phyloP scores from a whole-genome alignment of 2,888 invertebrate genomes.

The Gastrophysa polygoni region DNA sequence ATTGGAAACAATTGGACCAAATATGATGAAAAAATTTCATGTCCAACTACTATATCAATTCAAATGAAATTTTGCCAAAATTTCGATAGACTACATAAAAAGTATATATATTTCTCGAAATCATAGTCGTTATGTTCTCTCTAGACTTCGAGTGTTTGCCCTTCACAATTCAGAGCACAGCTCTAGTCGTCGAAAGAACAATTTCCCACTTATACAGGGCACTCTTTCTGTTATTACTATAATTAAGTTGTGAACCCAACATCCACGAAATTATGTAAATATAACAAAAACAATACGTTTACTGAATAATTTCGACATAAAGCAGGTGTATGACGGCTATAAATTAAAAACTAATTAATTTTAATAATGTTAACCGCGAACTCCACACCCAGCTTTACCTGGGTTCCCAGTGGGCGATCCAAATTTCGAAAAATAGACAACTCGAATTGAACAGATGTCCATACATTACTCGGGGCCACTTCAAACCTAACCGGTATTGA shows the following conservation, averaged over 20 bases:
- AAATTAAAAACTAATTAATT: constrained; percentile 48
- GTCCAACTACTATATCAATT: too few species aligned
- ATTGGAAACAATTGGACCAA: too few species aligned
- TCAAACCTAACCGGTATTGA: too few species aligned
- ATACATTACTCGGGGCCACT: not conserved
- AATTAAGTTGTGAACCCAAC: constrained; percentile 26
- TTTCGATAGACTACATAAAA: too few species aligned
- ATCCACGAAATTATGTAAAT: constrained; percentile 32
- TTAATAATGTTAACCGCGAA: constrained; percentile 34
- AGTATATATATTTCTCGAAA: too few species aligned
- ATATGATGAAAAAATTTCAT: too few species aligned
- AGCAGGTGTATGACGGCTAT: constrained; percentile 43
- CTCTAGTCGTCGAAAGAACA: not conserved
- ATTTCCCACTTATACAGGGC: not conserved
- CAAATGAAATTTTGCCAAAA: too few species aligned
- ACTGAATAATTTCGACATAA: constrained; percentile 35
- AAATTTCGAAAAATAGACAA: constrained; percentile 28
- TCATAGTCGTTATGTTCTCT: too few species aligned
- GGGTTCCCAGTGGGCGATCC: constrained; percentile 33
- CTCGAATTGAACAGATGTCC: constrained; percentile 16
- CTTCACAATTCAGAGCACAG: not conserved
- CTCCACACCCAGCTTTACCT: constrained; percentile 37
- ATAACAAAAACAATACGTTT: constrained; percentile 25
- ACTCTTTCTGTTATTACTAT: constrained; percentile 18
- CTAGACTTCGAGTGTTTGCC: not conserved